Evolutionary conservation across 2,113 vertebrate species (phyloP).

Genomic region (Hylia prasina): DNA sequence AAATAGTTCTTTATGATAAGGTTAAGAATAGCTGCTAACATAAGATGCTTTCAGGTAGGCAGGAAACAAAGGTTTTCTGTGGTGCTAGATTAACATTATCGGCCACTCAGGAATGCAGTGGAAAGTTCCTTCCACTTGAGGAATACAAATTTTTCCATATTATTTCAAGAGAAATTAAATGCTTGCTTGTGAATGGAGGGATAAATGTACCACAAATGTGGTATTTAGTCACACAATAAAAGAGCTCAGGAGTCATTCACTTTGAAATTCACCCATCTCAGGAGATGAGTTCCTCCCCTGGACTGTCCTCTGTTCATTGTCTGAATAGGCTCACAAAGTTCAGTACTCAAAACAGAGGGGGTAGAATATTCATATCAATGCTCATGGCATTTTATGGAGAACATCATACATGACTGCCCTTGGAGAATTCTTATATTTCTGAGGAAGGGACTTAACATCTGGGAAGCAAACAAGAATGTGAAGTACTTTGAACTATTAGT

Average conservation of each 20-base stretch:
- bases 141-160: background rate
- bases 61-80: background rate
- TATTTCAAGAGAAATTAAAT: background rate
- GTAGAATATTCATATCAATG: background rate
- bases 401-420: background rate
- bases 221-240: background rate
- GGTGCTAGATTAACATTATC: background rate
- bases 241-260: background rate
- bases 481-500: background rate
- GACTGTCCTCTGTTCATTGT: background rate
- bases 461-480: background rate
- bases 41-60: background rate
- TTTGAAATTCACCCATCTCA: background rate
- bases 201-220: background rate
- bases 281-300: background rate
- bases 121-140: background rate
- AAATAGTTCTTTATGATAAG: background rate
- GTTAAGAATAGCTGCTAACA: background rate
- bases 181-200: background rate
- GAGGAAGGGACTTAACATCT: background rate
- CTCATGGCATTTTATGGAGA: background rate
- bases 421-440: background rate
- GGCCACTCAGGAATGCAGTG: background rate
- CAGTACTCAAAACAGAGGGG: background rate
- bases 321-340: background rate